Evolutionary conservation across 2,888 invertebrate genomes (phyloP).

Genomic region (Linnaemya vulpina): DNA sequence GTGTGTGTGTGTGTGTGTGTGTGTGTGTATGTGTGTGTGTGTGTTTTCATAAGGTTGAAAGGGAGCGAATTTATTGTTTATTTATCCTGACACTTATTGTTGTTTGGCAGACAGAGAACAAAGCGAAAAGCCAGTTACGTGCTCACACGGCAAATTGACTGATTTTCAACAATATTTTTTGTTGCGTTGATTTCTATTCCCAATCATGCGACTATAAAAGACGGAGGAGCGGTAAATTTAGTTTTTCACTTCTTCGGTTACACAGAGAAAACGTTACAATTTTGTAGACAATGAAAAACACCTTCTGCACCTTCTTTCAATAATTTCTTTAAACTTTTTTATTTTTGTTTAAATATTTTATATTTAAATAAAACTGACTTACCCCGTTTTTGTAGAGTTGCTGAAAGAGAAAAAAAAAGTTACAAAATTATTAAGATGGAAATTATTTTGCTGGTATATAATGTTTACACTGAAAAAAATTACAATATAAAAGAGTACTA

Average conservation of each 20-base stretch:
- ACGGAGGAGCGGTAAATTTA: neutral
- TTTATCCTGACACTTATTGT: conserved; percentile 71
- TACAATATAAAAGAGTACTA: too few relatives aligned
- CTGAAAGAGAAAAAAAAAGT: neutral
- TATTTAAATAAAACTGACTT: conserved; percentile 48
- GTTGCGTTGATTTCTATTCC: neutral
- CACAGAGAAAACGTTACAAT: too few relatives aligned
- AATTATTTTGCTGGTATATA: conserved; percentile 49
- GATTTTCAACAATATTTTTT: conserved; percentile 71
- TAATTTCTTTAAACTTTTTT: too few relatives aligned
- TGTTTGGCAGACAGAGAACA: conserved; percentile 71
- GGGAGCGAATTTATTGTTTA: conserved; percentile 54
- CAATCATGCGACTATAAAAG: neutral
- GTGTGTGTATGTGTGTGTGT: neutral
- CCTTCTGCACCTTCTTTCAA: too few relatives aligned
- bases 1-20: neutral
- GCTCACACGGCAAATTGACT: conserved; percentile 74
- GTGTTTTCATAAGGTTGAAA: neutral
- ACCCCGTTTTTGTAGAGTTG: conserved; percentile 14
- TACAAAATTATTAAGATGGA: neutral
- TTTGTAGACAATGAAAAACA: too few relatives aligned
- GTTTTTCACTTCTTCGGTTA: neutral
- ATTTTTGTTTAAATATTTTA: neutral
- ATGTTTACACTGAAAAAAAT: too few relatives aligned
- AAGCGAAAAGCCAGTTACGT: conserved; percentile 72